phyloP scores from a whole-genome alignment of 2,797 vertebrate species.

The Gambusia yucatana region DNA sequence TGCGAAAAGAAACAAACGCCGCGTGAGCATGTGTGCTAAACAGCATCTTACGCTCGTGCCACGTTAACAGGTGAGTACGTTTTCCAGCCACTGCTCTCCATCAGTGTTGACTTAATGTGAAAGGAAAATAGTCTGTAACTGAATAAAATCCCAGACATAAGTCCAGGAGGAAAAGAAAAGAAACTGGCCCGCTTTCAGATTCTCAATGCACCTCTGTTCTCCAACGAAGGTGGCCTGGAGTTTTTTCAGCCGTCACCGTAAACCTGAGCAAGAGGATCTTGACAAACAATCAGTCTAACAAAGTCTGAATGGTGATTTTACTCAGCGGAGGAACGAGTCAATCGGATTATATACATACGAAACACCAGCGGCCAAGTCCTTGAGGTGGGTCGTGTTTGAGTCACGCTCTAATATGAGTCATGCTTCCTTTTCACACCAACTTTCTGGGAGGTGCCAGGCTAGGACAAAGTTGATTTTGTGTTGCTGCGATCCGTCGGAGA shows the following conservation, averaged over 20 bases:
- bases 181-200: constrained; percentile 43
- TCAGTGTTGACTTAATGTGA: constrained; percentile 73
- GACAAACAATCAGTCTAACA: constrained; percentile 69
- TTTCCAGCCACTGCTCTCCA: constrained; percentile 58
- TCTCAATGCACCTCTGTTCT: constrained; percentile 74
- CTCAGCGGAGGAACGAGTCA: constrained; percentile 40
- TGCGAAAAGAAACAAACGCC: constrained; percentile 50
- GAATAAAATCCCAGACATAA: constrained; percentile 73
- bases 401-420: constrained; percentile 69
- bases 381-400: constrained; percentile 69
- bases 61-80: constrained; percentile 74
- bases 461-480: constrained; percentile 56
- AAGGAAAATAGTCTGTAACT: constrained; percentile 75
- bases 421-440: constrained; percentile 62
- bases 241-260: constrained; percentile 58
- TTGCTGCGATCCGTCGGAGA: constrained; percentile 31
- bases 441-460: constrained; percentile 64
- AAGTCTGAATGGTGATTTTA: constrained; percentile 72
- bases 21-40: constrained; percentile 15
- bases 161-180: constrained; percentile 33
- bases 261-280: constrained; percentile 63
- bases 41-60: constrained; percentile 52
- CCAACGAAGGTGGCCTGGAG: constrained; percentile 37
- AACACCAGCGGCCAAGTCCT: constrained; percentile 40
- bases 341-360: constrained; percentile 47